Conservation (phyloP, 2,113 vertebrate species). For the Sisor rabdophorus region DNA sequence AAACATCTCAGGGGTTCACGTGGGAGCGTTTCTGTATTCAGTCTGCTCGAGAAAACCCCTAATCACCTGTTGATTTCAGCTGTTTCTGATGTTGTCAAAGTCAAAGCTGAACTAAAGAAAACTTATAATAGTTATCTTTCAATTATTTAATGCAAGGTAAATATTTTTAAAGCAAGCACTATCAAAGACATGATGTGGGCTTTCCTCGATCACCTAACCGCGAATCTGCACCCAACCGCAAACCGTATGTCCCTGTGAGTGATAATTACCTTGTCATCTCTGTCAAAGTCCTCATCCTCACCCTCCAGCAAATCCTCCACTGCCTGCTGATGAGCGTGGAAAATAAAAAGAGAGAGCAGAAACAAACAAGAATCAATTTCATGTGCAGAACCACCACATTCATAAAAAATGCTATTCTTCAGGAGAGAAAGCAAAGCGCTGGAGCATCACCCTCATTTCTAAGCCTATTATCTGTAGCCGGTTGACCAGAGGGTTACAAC, state of each 20-base stretch:
- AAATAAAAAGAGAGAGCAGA: constrained; percentile 25
- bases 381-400: constrained; percentile 25
- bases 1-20: constrained; percentile 28
- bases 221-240: neutral
- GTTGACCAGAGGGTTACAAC: constrained; percentile 32
- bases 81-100: constrained; percentile 11
- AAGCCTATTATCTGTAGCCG: constrained; percentile 23
- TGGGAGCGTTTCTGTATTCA: constrained; percentile 8
- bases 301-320: constrained; percentile 96
- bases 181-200: neutral
- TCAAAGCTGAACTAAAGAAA: constrained; percentile 44
- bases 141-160: neutral
- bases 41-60: neutral
- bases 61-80: constrained; percentile 17
- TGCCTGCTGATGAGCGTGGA: constrained; percentile 73
- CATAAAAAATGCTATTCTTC: constrained; percentile 2
- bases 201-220: neutral
- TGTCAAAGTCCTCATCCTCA: constrained; percentile 97
- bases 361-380: constrained; percentile 38
- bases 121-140: neutral
- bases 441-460: constrained; percentile 5
- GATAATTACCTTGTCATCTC: constrained; percentile 99
- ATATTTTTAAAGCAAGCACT: constrained; percentile 7
- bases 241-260: constrained; percentile 48
- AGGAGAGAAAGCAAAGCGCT: constrained; percentile 22